Conservation (phyloP, 2,888 invertebrate species). For the Oscheius sp. region DNA sequence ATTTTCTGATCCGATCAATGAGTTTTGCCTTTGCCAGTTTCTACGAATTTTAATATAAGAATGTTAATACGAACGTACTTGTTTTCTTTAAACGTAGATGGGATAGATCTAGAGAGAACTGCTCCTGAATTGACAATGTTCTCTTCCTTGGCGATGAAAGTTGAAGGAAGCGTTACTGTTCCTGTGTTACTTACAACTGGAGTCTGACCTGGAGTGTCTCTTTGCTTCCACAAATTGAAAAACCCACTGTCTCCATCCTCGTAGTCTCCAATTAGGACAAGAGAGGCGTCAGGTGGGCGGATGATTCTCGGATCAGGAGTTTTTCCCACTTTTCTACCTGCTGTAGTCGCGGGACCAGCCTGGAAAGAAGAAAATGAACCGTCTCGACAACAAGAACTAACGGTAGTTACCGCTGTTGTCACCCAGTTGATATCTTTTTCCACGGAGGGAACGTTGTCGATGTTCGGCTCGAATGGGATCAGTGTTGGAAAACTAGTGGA, state of each 20-base stretch:
- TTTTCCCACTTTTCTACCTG: conserved; percentile 34
- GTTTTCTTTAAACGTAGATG: neutral
- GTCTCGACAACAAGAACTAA: neutral
- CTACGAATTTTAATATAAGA: neutral
- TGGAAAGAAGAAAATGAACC: neutral
- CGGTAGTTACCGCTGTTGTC: neutral
- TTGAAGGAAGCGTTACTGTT: conserved; percentile 15
- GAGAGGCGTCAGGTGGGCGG: conserved; percentile 51
- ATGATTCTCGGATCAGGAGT: conserved; percentile 64
- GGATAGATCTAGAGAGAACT: conserved; percentile 5
- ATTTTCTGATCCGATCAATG: neutral
- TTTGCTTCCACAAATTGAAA: neutral
- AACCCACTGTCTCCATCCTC: conserved; percentile 34
- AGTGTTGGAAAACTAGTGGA: conserved; percentile 43
- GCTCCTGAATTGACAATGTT: neutral
- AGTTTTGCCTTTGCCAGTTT: neutral
- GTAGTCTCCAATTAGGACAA: conserved; percentile 58
- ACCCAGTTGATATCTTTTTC: conserved; percentile 29
- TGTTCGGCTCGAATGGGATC: conserved; percentile 45
- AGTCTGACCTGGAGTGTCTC: neutral
- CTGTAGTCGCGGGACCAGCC: neutral
- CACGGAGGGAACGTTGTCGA: conserved; percentile 20
- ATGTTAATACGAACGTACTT: neutral
- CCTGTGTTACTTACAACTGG: conserved; percentile 28
- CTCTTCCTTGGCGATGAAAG: conserved; percentile 22